Percentiles rank a stretch among this genome's conserved stretches.
Conservation (phyloP, 1,140 invertebrate species). For the Bombus ignitus region DNA sequence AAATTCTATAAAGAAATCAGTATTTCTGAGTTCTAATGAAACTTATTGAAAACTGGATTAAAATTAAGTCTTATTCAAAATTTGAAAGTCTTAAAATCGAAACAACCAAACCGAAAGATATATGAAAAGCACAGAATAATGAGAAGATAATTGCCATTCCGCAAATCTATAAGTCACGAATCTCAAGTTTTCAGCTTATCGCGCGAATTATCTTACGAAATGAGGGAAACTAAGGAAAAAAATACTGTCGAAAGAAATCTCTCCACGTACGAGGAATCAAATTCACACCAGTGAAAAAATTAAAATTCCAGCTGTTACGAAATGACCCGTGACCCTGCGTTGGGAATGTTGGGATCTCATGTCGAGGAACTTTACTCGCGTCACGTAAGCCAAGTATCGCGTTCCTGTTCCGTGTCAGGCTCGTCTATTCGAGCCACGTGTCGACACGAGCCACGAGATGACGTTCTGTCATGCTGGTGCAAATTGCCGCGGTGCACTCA, state of each 20-base stretch:
- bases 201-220: not conserved
- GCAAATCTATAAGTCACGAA: not conserved
- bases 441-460: slow-evolving; percentile 13
- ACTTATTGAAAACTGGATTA: no score
- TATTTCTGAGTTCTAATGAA: no score
- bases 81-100: no score
- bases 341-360: no score
- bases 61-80: no score
- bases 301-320: not conserved
- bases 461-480: slow-evolving; percentile 9
- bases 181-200: not conserved
- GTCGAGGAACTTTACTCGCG: not conserved
- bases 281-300: not conserved
- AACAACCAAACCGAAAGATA: no score
- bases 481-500: not conserved
- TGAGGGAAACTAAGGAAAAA: not conserved
- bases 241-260: not conserved
- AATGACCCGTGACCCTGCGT: not conserved
- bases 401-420: slow-evolving; percentile 11
- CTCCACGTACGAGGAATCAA: not conserved
- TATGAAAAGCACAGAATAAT: not conserved
- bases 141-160: not conserved
- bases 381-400: slow-evolving; percentile 10
- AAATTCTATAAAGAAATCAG: no score
- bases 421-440: slow-evolving; percentile 11